Base-by-base conservation (phyloP, 2,888 invertebrate genomes). In the Parnassius mnemosyne region DNA sequence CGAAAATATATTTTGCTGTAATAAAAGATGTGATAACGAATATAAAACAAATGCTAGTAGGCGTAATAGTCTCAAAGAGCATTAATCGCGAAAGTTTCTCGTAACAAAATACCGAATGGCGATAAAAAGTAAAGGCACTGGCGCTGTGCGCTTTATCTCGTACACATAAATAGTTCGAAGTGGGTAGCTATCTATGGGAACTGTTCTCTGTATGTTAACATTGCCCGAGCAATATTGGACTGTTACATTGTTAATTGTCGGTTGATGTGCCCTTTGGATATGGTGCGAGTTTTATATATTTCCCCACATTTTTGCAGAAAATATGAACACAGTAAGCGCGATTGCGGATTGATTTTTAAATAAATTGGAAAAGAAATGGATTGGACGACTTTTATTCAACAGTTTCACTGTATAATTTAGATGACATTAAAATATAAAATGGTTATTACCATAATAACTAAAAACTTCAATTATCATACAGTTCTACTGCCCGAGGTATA, bases 191-290 rank as follows among this genome's bases (percentile, higher is more conserved):
- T 73, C 61, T 49, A 12, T 13, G 61, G 49, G 49, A 43, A 47
- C 68, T 69, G 68, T 69, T 80, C 78, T 82, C 82, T 78, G 84
- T 82, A 81, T 78, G 84, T 84, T 85, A 84, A 85, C 84, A 80
- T 85, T 74, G 78, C 68, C 76, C 67, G 75, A 76, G 76, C 81
- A 80, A 76, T 83, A 84, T 84, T 83, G 81, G 81, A 80, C 79
- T 72, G 84, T 83, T 85, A 83, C 78, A 80, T 79, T 75, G 83
- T 85, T 85, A 85, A 86, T 85, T 86, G 85, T 83, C 75, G 79
- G 78, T 75, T 78, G 81, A 79, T 82, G 77, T 53, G 43, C 61
- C 49, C 53, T 53, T 53, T 53, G 53, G 49, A 53, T 53, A 53
- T 57, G 11, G 47, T 1, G 71, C 67, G 70, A 67, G 72, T 74